A percentile compares a stretch with the other conserved stretches of the same genome.
phyloP scores from a whole-genome alignment of 2,113 vertebrate genomes.

The Nothobranchius kuhntae region DNA sequence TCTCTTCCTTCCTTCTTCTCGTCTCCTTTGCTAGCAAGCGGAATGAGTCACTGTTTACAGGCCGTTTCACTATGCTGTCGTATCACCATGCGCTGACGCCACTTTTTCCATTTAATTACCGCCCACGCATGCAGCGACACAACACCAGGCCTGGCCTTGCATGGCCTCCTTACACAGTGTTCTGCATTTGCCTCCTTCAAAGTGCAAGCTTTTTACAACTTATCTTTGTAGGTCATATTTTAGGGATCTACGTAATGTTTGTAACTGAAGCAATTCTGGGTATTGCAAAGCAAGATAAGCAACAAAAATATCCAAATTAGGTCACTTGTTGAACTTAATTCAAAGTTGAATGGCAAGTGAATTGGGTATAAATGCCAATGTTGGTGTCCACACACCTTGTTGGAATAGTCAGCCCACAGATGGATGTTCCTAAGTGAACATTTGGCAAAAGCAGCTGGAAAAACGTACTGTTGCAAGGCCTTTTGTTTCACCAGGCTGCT shows the following conservation, averaged over 20 bases:
- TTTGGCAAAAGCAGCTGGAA: constrained; percentile 67
- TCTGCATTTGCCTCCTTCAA: constrained; percentile 17
- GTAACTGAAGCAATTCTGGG: not conserved
- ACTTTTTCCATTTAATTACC: constrained; percentile 77
- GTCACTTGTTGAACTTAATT: constrained; percentile 11
- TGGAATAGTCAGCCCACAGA: constrained; percentile 26
- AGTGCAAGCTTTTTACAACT: constrained; percentile 5
- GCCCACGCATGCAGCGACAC: constrained; percentile 51
- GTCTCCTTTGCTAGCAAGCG: constrained; percentile 54
- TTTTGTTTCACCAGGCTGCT: constrained; percentile 62
- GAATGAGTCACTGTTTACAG: constrained; percentile 81
- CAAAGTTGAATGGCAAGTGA: constrained; percentile 2
- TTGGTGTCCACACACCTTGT: constrained; percentile 28
- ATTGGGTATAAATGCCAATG: constrained; percentile 22
- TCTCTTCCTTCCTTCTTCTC: constrained; percentile 51
- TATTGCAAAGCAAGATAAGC: not conserved
- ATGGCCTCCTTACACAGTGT: constrained; percentile 22
- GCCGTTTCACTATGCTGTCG: constrained; percentile 64
- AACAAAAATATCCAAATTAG: not conserved
- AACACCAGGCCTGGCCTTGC: constrained; percentile 45
- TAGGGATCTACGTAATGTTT: not conserved
- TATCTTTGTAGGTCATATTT: not conserved
- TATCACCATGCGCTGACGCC: constrained; percentile 64
- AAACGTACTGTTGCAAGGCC: constrained; percentile 61
- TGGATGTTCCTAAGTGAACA: constrained; percentile 31